Conservation (phyloP, 2,888 invertebrate genomes). For the Drosophila mayaguana region DNA sequence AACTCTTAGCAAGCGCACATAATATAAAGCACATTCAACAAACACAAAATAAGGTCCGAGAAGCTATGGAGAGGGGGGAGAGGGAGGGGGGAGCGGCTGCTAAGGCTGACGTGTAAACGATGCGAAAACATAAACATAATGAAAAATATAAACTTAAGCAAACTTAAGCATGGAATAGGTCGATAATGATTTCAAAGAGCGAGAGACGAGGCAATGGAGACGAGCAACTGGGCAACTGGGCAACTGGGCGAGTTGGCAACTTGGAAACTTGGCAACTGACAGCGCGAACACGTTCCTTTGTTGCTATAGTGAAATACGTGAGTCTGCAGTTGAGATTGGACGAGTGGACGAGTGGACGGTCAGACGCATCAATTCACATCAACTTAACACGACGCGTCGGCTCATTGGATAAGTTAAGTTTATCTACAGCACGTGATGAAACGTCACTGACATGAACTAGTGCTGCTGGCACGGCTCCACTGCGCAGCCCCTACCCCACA, state of each 20-base stretch:
- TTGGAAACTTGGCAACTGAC: conserved; percentile 26
- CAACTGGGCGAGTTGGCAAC: neutral
- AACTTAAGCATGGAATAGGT: conserved; percentile 65
- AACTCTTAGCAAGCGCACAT: conserved; percentile 52
- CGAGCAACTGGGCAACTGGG: neutral
- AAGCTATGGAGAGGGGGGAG: conserved; percentile 3
- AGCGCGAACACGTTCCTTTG: conserved; percentile 59
- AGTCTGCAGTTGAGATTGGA: conserved; percentile 56
- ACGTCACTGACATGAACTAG: conserved; percentile 21
- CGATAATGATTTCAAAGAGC: conserved; percentile 45
- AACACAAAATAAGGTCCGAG: conserved; percentile 38
- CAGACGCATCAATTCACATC: conserved; percentile 63
- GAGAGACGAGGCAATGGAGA: neutral
- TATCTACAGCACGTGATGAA: conserved; percentile 65
- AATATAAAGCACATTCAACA: conserved; percentile 55
- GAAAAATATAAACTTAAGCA: conserved; percentile 68
- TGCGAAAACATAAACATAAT: conserved; percentile 74
- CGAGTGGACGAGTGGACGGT: conserved; percentile 28
- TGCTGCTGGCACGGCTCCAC: conserved; percentile 5
- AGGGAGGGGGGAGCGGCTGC: conserved; percentile 7
- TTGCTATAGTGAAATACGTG: conserved; percentile 60
- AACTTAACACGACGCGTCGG: conserved; percentile 53
- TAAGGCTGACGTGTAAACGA: conserved; percentile 63
- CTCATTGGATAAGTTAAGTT: conserved; percentile 71
- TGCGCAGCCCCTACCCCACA: neutral